A percentile compares a stretch with the other conserved stretches of the same genome.
These are phyloP conservation scores for Clamator glandarius DNA, from an alignment of 2,797 vertebrate genomes.

Conservation along the genomic window DNA sequence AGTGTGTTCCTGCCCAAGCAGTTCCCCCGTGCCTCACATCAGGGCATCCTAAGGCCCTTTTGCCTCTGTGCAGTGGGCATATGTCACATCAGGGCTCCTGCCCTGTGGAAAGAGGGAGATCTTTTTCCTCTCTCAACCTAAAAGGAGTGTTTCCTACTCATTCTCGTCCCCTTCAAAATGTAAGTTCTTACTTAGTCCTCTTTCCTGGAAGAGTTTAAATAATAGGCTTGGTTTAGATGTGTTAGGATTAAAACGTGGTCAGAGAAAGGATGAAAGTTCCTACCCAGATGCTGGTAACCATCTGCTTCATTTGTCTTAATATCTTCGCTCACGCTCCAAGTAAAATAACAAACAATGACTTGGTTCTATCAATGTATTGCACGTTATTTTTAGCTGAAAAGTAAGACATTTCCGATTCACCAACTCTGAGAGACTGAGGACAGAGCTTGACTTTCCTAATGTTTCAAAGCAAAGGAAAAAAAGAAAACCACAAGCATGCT, in stretches of 20 bases:
- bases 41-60: too few species aligned
- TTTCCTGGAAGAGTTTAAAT: rapidly evolving
- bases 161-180: too few species aligned
- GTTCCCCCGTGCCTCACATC: too few species aligned
- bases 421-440: not conserved
- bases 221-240: rapidly evolving
- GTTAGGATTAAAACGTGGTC: rapidly evolving
- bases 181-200: not conserved
- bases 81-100: too few species aligned
- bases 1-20: too few species aligned
- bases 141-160: not conserved
- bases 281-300: rapidly evolving
- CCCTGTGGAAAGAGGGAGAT: too few species aligned
- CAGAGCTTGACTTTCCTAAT: rapidly evolving
- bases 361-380: rapidly evolving
- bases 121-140: too few species aligned
- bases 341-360: rapidly evolving
- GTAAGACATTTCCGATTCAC: not conserved
- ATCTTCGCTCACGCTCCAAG: rapidly evolving
- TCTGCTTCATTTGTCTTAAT: rapidly evolving
- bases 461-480: not conserved
- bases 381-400: not conserved
- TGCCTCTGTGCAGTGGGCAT: too few species aligned
- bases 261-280: rapidly evolving
- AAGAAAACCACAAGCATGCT: not conserved